Base-by-base conservation (phyloP, 2,888 invertebrate species). In the Hirtodrosophila histrioides region DNA sequence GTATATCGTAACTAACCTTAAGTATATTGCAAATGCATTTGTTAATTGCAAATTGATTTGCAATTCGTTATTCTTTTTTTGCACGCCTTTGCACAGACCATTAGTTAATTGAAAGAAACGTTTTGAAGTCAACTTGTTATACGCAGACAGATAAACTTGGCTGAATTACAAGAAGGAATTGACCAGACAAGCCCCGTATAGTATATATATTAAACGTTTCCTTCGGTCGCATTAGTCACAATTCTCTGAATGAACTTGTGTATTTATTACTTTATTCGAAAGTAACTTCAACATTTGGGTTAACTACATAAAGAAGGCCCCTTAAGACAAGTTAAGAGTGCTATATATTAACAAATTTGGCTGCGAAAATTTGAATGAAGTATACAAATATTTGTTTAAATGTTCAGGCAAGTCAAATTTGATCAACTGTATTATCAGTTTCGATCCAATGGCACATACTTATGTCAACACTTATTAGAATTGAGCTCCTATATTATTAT, bases 31-130 rank as follows among this genome's bases (percentile, higher is more conserved):
- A 41, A 46, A 46, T 62, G 55, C 51, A 66, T 57, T 63, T 53
- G 57, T 63, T 70, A 71, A 71, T 72, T 60, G 54, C 31, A 56
- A 60, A 78, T 75, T 68, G 55, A 74, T 76, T 60, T 44, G 51
- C 45, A 37, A 56, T 31, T 8, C 31, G 0, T 31, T 31, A 9
- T 31, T 31, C 3, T 31, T 46, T 53, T 43, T 17, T 7, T 5
- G 9, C 31, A 37, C 7, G 23, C 37, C 23, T 11, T 40, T 43
- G 50, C 55, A 1, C 23, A 31, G 40, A 41, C 54, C 67, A 73
- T 73, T 73, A 77, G 68, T 37, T 72, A 72, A 73, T 73, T 77
- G 40, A 53, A 51, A 4, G 39, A 45, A 56, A 53, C 48, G 41
- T 23, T 45, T n/a, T n/a, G n/a, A 3, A 37, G 12, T 49, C 24